phyloP scores from a whole-genome alignment of 2,797 vertebrate genomes.

The Botia almorhae region DNA sequence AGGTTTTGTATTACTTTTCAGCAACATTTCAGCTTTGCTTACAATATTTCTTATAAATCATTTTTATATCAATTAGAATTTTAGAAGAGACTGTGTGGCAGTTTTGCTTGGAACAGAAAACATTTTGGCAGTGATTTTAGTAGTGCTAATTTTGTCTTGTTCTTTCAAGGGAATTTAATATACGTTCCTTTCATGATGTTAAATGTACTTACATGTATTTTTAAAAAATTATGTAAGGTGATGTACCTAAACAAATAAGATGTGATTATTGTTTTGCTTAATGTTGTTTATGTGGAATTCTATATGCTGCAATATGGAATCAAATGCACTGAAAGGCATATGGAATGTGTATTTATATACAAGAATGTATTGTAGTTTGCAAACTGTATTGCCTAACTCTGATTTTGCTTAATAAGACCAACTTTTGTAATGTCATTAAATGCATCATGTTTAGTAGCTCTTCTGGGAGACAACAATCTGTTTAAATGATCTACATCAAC shows the following conservation, averaged over 20 bases:
- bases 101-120: neutral
- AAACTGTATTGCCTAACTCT: neutral
- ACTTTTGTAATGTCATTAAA: slow-evolving; percentile 4
- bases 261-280: neutral
- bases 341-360: neutral
- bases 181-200: neutral
- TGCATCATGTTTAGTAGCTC: neutral
- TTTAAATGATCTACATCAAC: neutral
- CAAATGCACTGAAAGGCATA: neutral
- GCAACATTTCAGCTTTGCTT: slow-evolving; percentile 17
- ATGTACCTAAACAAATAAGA: neutral
- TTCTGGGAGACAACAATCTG: neutral
- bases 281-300: neutral
- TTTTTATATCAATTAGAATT: neutral
- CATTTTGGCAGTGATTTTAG: neutral
- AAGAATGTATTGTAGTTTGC: neutral
- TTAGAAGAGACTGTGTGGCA: neutral
- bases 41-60: slow-evolving; percentile 1
- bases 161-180: neutral
- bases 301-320: neutral
- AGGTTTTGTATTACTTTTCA: slow-evolving; percentile 1
- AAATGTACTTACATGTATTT: neutral
- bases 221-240: neutral
- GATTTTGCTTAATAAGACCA: neutral
- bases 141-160: neutral